Percentiles rank a stretch among this genome's conserved stretches.
Evolutionary conservation across 1,140 invertebrate species (phyloP).

Genomic region (Trigoniulus corallinus): DNA sequence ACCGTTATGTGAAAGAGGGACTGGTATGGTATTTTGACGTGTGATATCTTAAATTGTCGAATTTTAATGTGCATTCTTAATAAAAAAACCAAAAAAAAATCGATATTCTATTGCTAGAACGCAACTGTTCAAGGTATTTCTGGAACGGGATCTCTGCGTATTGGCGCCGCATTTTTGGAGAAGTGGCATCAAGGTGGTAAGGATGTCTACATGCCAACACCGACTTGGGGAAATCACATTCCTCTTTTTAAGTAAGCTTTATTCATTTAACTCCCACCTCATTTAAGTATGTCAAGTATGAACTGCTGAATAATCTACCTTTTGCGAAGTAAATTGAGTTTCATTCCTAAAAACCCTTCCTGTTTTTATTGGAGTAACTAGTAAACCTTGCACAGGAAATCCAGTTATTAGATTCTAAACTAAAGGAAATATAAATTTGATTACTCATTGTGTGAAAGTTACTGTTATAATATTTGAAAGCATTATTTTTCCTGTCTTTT

Average conservation of each 20-base stretch:
- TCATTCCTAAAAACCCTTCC: too few relatives aligned
- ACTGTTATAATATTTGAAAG: too few relatives aligned
- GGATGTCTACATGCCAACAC: slow-evolving; percentile 79
- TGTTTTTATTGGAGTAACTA: too few relatives aligned
- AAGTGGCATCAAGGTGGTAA: slow-evolving; percentile 71
- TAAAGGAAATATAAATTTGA: too few relatives aligned
- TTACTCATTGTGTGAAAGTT: too few relatives aligned
- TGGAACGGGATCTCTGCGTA: slow-evolving; percentile 87
- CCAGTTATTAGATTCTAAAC: too few relatives aligned
- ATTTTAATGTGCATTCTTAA: too few relatives aligned
- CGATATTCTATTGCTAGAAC: slow-evolving; percentile 38
- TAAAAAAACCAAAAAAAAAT: neutral
- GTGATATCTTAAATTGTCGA: slow-evolving; percentile 4
- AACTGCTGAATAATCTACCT: too few relatives aligned
- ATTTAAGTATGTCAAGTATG: too few relatives aligned
- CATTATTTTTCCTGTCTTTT: slow-evolving; percentile 10
- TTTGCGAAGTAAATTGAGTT: too few relatives aligned
- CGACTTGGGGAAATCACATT: slow-evolving; percentile 96
- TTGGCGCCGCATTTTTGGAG: slow-evolving; percentile 78
- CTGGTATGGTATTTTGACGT: slow-evolving; percentile 37
- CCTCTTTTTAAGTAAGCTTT: slow-evolving; percentile 65
- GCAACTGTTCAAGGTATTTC: slow-evolving; percentile 76
- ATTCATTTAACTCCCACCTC: too few relatives aligned
- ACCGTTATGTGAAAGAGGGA: slow-evolving; percentile 49
- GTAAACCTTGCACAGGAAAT: too few relatives aligned